phyloP scores from a whole-genome alignment of 2,888 invertebrate genomes.

The Acanthosepion lycidas region DNA sequence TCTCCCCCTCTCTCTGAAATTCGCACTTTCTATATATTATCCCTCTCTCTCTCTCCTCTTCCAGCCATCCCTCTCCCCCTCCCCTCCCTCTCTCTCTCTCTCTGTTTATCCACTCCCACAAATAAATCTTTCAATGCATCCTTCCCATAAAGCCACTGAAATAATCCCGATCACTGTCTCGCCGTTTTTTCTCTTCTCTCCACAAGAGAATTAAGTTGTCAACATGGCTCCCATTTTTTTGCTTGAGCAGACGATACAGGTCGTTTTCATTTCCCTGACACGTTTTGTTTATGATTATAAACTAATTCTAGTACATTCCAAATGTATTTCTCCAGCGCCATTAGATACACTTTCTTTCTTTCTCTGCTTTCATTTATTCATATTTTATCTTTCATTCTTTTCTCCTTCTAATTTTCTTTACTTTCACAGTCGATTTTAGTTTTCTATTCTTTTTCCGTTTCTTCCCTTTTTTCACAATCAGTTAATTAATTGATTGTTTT shows the following conservation, averaged over 20 bases:
- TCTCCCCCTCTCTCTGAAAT: too few relatives aligned
- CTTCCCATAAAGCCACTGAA: background rate
- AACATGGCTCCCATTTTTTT: background rate
- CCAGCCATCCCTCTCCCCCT: too few relatives aligned
- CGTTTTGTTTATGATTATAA: background rate
- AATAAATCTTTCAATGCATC: background rate
- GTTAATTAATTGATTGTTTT: too few relatives aligned
- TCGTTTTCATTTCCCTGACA: background rate
- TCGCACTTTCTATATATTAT: too few relatives aligned
- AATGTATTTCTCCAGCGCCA: background rate
- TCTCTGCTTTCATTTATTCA: background rate
- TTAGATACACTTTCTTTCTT: background rate
- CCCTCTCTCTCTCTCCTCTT: too few relatives aligned
- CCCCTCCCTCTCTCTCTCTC: too few relatives aligned
- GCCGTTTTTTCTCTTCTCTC: background rate
- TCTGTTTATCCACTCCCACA: background rate
- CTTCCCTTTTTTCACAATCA: too few relatives aligned
- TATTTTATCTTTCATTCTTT: background rate
- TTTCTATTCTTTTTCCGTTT: too few relatives aligned
- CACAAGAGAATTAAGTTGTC: background rate
- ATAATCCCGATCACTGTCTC: background rate
- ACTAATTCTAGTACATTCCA: background rate
- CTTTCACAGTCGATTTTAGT: background rate
- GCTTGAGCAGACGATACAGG: background rate
- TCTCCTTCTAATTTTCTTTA: background rate